These are phyloP conservation scores for Steatocranus sp. DNA, from an alignment of 2,797 vertebrate genomes.

Conservation along the genomic window DNA sequence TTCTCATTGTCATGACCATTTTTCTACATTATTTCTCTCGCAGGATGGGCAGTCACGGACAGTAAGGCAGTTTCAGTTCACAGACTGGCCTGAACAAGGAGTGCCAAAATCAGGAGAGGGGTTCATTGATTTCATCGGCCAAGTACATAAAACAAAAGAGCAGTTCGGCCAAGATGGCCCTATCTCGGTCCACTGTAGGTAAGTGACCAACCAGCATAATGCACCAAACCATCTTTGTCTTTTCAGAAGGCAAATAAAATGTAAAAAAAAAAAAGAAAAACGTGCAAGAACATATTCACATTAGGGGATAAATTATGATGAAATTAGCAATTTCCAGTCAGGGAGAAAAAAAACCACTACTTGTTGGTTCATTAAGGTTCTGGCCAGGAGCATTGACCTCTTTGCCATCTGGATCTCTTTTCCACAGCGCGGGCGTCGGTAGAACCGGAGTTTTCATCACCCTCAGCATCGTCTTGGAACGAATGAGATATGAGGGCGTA, in stretches of 20 bases:
- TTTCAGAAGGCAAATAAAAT: neutral
- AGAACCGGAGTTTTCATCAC: constrained; percentile 99
- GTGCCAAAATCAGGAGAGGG: constrained; percentile 99
- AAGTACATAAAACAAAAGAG: constrained; percentile 99
- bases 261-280: neutral
- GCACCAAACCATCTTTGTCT: neutral
- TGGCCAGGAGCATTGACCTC: neutral
- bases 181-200: constrained; percentile 99
- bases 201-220: constrained; percentile 32
- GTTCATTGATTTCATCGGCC: constrained; percentile 99
- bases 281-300: neutral
- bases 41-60: constrained; percentile 98
- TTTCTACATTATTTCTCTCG: neutral
- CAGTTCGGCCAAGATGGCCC: constrained; percentile 99
- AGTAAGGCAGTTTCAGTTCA: constrained; percentile 99
- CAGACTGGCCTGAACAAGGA: constrained; percentile 99
- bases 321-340: neutral
- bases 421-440: constrained; percentile 91
- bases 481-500: constrained; percentile 99
- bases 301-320: neutral
- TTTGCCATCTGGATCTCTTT: neutral
- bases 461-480: constrained; percentile 97
- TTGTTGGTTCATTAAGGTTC: neutral
- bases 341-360: neutral
- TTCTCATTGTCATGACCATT: neutral